phyloP scores from a whole-genome alignment of 2,888 invertebrate species.

The Melieria omissa region DNA sequence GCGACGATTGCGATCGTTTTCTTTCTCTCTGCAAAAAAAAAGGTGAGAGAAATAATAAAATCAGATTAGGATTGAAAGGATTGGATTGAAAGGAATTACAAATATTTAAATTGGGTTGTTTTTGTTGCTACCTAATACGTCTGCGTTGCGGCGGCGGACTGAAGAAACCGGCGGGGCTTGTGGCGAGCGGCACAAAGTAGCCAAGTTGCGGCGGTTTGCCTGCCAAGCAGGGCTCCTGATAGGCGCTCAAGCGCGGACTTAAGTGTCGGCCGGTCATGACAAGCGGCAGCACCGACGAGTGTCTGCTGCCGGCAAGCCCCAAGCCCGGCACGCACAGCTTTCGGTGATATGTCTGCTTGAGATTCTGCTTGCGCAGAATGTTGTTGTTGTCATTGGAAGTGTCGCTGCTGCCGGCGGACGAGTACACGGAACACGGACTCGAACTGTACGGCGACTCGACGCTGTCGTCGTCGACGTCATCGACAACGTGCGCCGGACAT shows the following conservation, averaged over 20 bases:
- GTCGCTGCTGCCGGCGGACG: slow-evolving; percentile 51
- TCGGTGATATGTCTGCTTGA: slow-evolving; percentile 41
- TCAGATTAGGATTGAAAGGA: not conserved
- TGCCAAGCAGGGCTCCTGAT: slow-evolving; percentile 50
- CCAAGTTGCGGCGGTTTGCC: slow-evolving; percentile 69
- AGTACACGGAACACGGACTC: slow-evolving; percentile 47
- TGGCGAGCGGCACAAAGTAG: slow-evolving; percentile 70
- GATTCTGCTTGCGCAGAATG: slow-evolving; percentile 47
- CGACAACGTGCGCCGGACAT: slow-evolving; percentile 49
- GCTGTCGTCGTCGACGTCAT: slow-evolving; percentile 42
- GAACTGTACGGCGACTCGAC: slow-evolving; percentile 38
- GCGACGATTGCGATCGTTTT: slow-evolving; percentile 64
- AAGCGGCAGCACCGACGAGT: slow-evolving; percentile 50
- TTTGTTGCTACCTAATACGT: slow-evolving; percentile 53
- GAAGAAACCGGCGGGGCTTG: slow-evolving; percentile 66
- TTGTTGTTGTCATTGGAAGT: slow-evolving; percentile 48
- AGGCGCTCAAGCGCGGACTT: slow-evolving; percentile 56
- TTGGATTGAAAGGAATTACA: not conserved
- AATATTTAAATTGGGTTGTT: not conserved
- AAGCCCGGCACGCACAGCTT: slow-evolving; percentile 38
- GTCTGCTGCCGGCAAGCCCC: slow-evolving; percentile 28
- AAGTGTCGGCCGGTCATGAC: slow-evolving; percentile 45
- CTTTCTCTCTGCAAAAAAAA: slow-evolving; percentile 61
- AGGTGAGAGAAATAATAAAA: not conserved
- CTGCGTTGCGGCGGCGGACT: slow-evolving; percentile 63